Base-by-base conservation (phyloP, 2,888 invertebrate species). In the Watsonalla cultraria region DNA sequence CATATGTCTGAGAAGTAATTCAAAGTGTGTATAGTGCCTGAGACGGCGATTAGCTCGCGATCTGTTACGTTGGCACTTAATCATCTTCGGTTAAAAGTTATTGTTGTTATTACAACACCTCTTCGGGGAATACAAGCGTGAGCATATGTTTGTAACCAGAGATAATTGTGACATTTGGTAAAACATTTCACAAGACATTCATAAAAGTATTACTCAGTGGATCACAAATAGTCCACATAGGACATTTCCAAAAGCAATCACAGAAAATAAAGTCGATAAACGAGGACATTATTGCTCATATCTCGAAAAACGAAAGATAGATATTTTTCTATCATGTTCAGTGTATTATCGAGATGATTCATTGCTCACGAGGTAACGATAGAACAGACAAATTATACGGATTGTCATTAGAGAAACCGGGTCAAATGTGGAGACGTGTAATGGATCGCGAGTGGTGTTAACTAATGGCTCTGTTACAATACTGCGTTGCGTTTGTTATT, bases 381-480 rank as follows among this genome's bases (percentile, higher is more conserved):
- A 15, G 35, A 37, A 49, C 14, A 37, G 15, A 42, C 8, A 42
- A 49, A 49, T 49, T 49, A 49, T 49, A 49, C 39, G 49, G 39
- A 37, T 49, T 49, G 49, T 49, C 37, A 49, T 49, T 49, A 49
- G 37, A 49, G 37, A 14, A 37, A 37, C 37, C 7, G 39, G 49
- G 49, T 49, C 49, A 49, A 37, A 49, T 39, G 49, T 35, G 15
- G 49, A 49, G 37, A 15, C 37, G 37, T 35, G 15, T 49, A 37
- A 49, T 49, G 49, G 24, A 49, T 49, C 34, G 48, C 34, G 39
- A 15, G 39, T 37, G 49, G 49, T 34, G 48, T 35, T 39, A 49
- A 49, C 49, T 37, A 49, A 49, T 49, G 48, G n/a, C 42, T 42
- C 11, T 8, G 7, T 37, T 37, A 2, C 11, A 8, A 42, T 11